Evolutionary conservation across 2,113 vertebrate genomes (phyloP).

Genomic region (Plecturocebus donacophilus): DNA sequence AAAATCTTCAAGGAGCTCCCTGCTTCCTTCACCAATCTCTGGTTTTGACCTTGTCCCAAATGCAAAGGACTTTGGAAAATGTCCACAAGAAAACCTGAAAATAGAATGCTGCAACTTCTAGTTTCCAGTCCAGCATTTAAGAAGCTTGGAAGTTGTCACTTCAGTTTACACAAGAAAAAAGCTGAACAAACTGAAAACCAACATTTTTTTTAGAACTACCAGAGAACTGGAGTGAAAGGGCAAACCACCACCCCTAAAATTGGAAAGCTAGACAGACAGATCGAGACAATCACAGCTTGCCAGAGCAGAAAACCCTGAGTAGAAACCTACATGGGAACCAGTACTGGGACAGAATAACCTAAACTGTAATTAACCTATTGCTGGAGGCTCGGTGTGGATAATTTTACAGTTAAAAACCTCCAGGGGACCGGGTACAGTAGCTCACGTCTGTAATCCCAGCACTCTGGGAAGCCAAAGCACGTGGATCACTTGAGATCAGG

Average conservation of each 20-base stretch:
- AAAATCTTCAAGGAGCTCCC: background rate
- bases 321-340: background rate
- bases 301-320: background rate
- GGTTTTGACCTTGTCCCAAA: background rate
- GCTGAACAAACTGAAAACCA: background rate
- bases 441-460: too few relatives aligned
- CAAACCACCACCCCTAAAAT: background rate
- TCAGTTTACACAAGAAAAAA: background rate
- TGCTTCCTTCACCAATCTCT: background rate
- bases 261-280: background rate
- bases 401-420: background rate
- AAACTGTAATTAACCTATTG: background rate
- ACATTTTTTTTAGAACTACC: background rate
- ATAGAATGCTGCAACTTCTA: background rate
- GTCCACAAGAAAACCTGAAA: background rate
- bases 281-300: background rate
- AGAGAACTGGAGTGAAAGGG: background rate
- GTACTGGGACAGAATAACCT: background rate
- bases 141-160: background rate
- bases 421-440: too few relatives aligned
- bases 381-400: background rate
- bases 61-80: background rate
- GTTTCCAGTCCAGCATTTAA: background rate
- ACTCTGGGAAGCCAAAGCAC: too few relatives aligned
- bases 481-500: too few relatives aligned